These are phyloP conservation scores for Tetrapedia diversipes DNA, from an alignment of 2,888 invertebrate genomes.

Conservation along the genomic window DNA sequence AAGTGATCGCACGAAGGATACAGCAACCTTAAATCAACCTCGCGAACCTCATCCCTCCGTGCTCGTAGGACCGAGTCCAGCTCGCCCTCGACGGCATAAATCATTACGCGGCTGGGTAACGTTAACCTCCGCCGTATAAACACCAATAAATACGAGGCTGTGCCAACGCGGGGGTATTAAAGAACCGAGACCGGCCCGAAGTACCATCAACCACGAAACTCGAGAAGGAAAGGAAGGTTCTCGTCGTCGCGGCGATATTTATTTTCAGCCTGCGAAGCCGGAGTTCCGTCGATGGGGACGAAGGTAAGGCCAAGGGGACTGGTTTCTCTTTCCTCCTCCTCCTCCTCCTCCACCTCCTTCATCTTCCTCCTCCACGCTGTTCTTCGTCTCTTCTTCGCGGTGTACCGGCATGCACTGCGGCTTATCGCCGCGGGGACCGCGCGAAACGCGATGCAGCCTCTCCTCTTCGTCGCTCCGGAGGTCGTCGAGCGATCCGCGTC, in stretches of 20 bases:
- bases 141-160: conserved; percentile 50
- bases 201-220: conserved; percentile 55
- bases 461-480: conserved; percentile 56
- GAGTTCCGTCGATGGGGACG: conserved; percentile 48
- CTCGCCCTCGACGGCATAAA: conserved; percentile 37
- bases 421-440: conserved; percentile 56
- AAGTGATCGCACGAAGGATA: conserved; percentile 11
- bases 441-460: conserved; percentile 50
- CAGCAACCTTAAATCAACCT: conserved; percentile 16
- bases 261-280: conserved; percentile 44
- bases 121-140: conserved; percentile 53
- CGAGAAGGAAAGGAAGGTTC: conserved; percentile 55
- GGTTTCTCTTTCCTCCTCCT: conserved; percentile 53
- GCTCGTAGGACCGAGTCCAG: conserved; percentile 4
- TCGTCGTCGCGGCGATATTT: conserved; percentile 50
- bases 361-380: conserved; percentile 7
- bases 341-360: conserved; percentile 1
- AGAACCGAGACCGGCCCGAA: conserved; percentile 30
- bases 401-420: conserved; percentile 32
- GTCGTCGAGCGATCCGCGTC: conserved; percentile 39
- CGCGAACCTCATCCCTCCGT: neutral
- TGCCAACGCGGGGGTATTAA: conserved; percentile 45
- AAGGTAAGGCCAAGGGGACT: conserved; percentile 43
- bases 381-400: conserved; percentile 18
- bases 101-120: conserved; percentile 39